Base-by-base conservation (phyloP, 2,113 vertebrate species). In the Prochilodus magdalenae region DNA sequence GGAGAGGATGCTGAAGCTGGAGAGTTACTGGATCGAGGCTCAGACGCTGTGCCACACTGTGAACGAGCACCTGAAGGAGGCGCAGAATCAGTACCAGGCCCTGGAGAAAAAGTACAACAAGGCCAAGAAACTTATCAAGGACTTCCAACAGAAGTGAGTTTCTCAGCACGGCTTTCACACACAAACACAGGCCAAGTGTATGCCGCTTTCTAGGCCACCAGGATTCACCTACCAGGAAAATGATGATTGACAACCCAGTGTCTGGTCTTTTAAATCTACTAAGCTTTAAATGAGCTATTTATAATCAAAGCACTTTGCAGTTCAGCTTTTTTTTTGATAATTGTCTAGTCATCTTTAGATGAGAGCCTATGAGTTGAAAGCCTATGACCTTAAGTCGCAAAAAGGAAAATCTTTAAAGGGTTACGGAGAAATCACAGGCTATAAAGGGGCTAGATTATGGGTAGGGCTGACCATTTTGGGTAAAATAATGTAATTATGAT, bases 41-140 rank as follows among this genome's bases (percentile, higher is more conserved):
- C 98, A 99, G 87, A 97, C 96, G 0, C 89, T 99, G 59, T 99
- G 98, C 88, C 98, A 99, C 89, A 98, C 96, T 0, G 97, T 99
- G 84, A 99, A 99, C 1, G 97, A 98, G 71, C 98, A 99, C 89
- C 95, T 99, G 87, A 99, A 99, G 91, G 98, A 99, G 89, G 98
- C 97, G 0, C 98, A 99, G 88, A 96, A 93, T 66, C 98, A 99
- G 88, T 98, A 99, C 88, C 97, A 99, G 91, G 87, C 96, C 73
- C 91, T 99, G 89, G 98, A 99, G 91, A 99, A 99, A 94, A 99
- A 99, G 83, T 99, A 99, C 85, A 99, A 98, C 93, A 99, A 99
- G 90, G 98, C 98, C 83, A 99, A 99, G 93, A 99, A 99, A 82
- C 84, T 99, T 90, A 99, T 99, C 93, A 99, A 99, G 89, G 98